Conservation (phyloP, 2,888 invertebrate species). For the Ypsolopha sequella region DNA sequence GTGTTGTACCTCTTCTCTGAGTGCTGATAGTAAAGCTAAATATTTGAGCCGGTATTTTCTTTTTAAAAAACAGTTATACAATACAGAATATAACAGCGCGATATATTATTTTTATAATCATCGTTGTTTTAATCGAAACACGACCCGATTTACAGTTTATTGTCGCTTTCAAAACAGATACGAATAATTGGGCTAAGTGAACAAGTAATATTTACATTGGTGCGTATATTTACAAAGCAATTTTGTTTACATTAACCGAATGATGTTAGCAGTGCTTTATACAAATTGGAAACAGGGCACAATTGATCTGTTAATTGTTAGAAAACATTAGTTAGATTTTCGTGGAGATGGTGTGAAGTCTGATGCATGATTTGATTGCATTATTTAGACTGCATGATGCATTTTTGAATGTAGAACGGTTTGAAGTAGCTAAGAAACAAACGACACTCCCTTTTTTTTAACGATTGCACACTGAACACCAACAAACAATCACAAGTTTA, state of each 20-base stretch:
- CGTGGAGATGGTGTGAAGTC: slow-evolving; percentile 3
- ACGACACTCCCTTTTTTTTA: not conserved
- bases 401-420: not conserved
- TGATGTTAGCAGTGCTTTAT: slow-evolving; percentile 19
- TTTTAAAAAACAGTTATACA: no score
- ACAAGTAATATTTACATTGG: no score
- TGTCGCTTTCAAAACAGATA: no score
- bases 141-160: no score
- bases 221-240: no score
- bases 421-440: not conserved
- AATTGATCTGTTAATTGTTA: slow-evolving; percentile 41
- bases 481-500: slow-evolving; percentile 34
- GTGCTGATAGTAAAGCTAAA: no score
- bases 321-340: slow-evolving; percentile 15
- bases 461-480: slow-evolving; percentile 63
- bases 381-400: not conserved
- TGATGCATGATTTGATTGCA: not conserved
- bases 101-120: no score
- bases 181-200: no score
- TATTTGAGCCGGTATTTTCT: no score
- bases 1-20: no score
- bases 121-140: no score
- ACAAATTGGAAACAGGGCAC: slow-evolving; percentile 13
- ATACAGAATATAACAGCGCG: no score
- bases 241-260: slow-evolving; percentile 2